A percentile compares a stretch with the other conserved stretches of the same genome.
Conservation (phyloP, 2,888 invertebrate genomes). For the Caenorhabditis angaria region DNA sequence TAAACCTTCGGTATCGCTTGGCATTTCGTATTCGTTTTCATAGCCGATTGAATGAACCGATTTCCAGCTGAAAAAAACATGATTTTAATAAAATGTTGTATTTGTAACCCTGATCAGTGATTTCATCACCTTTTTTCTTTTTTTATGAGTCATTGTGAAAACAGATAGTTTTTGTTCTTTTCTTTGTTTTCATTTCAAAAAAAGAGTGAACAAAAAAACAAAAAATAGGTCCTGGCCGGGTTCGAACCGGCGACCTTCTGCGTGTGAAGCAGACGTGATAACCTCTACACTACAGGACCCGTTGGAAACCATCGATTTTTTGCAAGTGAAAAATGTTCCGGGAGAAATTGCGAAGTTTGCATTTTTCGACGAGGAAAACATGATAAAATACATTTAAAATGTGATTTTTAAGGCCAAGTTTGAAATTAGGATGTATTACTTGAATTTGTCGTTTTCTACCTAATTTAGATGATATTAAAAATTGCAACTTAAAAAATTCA, state of each 20-base stretch:
- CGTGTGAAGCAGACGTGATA: constrained; percentile 68
- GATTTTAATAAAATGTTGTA: no score
- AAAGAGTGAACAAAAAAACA: constrained; percentile 11
- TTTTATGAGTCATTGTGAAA: background rate
- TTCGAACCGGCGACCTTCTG: constrained; percentile 67
- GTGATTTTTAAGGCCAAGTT: no score
- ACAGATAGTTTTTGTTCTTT: background rate
- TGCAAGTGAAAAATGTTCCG: no score
- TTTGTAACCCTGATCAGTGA: no score
- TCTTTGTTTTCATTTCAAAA: background rate
- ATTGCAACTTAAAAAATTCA: no score
- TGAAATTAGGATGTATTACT: no score
- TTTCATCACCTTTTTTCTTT: background rate
- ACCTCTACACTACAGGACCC: constrained; percentile 63
- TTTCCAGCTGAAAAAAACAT: constrained; percentile 59
- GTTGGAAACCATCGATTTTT: no score
- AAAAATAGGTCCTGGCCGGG: constrained; percentile 55
- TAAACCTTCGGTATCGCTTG: constrained; percentile 59
- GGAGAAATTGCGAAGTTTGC: no score
- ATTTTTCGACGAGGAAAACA: no score
- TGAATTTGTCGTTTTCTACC: no score
- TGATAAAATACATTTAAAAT: no score
- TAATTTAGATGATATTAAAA: no score
- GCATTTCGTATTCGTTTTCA: constrained; percentile 70
- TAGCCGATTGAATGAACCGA: constrained; percentile 70